Conservation (phyloP, 2,888 invertebrate genomes). For the Acleris sparsana region DNA sequence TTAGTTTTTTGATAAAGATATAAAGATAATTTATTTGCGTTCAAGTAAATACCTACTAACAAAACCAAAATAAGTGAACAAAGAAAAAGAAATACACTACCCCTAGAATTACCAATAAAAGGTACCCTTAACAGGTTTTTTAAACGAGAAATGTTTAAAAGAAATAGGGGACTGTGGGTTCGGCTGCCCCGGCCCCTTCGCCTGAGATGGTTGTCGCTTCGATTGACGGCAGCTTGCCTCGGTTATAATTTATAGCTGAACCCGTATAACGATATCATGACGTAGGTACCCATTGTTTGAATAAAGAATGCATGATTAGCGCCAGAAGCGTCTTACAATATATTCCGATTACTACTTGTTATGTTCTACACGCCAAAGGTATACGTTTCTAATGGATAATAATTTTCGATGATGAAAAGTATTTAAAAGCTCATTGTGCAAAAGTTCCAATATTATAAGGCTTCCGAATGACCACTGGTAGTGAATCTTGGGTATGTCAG, state of each 20-base stretch:
- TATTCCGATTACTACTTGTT: neutral
- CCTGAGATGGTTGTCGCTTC: constrained; percentile 52
- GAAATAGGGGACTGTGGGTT: constrained; percentile 45
- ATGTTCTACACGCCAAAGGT: too few relatives aligned
- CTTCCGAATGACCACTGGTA: constrained; percentile 31
- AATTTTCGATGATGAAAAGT: neutral
- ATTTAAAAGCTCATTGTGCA: constrained; percentile 2
- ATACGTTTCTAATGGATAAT: neutral
- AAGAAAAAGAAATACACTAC: neutral
- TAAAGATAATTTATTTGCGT: too few relatives aligned
- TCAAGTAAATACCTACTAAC: too few relatives aligned
- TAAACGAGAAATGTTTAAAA: constrained; percentile 44
- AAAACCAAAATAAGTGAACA: too few relatives aligned
- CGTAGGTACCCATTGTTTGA: constrained; percentile 59
- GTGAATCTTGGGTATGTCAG: too few relatives aligned
- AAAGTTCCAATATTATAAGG: constrained; percentile 22
- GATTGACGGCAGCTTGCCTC: constrained; percentile 59
- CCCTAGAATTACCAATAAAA: too few relatives aligned
- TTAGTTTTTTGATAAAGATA: too few relatives aligned
- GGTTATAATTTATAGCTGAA: constrained; percentile 64
- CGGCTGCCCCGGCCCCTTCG: constrained; percentile 50
- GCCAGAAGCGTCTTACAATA: constrained; percentile 26
- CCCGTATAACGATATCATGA: constrained; percentile 60
- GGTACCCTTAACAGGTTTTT: neutral
- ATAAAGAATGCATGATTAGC: constrained; percentile 41